Conservation (phyloP, 1,140 invertebrate species). For the Plectrocnemia conspersa region DNA sequence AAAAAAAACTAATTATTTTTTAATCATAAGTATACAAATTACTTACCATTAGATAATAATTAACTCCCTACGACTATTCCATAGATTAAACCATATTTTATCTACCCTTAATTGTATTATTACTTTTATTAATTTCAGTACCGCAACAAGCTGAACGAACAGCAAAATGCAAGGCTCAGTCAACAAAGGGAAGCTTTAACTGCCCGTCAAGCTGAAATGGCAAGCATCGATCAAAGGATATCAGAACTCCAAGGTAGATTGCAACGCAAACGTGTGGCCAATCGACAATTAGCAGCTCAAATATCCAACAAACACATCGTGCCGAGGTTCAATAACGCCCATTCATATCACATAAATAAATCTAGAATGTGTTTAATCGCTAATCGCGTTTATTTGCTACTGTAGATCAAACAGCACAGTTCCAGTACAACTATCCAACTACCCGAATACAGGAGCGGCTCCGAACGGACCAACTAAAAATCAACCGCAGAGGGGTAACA, state of each 20-base stretch:
- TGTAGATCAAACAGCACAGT: conserved; percentile 42
- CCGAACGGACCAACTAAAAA: conserved; percentile 47
- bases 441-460: conserved; percentile 37
- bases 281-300: conserved; percentile 78
- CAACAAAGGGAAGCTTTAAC: conserved; percentile 81
- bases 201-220: conserved; percentile 83
- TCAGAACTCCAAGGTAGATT: conserved; percentile 87
- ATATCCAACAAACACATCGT: conserved; percentile 40
- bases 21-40: too few species aligned
- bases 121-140: too few species aligned
- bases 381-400: conserved; percentile 39
- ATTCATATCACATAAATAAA: background rate
- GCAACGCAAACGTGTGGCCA: conserved; percentile 79
- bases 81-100: too few species aligned
- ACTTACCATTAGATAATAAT: too few species aligned
- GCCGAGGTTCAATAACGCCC: conserved; percentile 13
- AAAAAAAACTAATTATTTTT: too few species aligned
- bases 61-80: too few species aligned
- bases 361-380: background rate
- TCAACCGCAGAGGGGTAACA: conserved; percentile 60
- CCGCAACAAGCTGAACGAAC: conserved; percentile 91
- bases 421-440: conserved; percentile 48
- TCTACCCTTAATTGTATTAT: too few species aligned
- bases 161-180: conserved; percentile 82
- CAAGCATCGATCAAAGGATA: conserved; percentile 86